Evolutionary conservation across 2,888 invertebrate species (phyloP).

Genomic region (Gryllus longicercus): DNA sequence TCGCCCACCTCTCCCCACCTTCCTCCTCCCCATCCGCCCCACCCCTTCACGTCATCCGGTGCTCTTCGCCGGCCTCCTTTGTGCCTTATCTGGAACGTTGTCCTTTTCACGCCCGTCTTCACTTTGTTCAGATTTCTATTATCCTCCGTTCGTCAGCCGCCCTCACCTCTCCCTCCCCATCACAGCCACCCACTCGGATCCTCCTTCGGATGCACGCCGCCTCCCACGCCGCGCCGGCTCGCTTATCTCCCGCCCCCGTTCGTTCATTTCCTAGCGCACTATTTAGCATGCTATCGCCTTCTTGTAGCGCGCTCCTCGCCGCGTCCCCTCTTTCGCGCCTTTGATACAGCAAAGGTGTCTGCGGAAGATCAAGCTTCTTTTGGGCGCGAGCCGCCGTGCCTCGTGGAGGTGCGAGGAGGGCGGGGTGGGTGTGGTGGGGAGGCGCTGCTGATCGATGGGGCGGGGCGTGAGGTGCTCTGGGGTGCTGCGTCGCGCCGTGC

Average conservation of each 20-base stretch:
- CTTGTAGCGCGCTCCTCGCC: neutral
- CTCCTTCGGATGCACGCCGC: neutral
- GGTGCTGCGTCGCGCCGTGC: too few species aligned
- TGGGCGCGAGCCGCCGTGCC: neutral
- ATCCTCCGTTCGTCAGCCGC: neutral
- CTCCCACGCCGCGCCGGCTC: neutral
- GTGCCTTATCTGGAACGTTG: neutral
- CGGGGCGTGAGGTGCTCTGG: too few species aligned
- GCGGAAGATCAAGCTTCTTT: neutral
- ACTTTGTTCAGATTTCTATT: slow-evolving; percentile 8
- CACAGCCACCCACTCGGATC: too few species aligned
- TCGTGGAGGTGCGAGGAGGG: too few species aligned
- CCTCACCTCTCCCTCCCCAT: neutral
- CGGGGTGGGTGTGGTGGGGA: too few species aligned
- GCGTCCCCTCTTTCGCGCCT: slow-evolving; percentile 2
- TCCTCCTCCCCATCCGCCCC: neutral
- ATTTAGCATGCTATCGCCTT: slow-evolving; percentile 17
- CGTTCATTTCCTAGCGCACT: slow-evolving; percentile 1
- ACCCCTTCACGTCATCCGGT: neutral
- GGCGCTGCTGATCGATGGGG: too few species aligned
- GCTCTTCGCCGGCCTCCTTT: neutral
- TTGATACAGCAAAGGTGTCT: neutral
- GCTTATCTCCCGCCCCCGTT: neutral
- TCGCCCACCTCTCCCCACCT: neutral
- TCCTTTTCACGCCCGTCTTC: neutral